Conservation (phyloP, 23 tunicate species). For the Diplosoma virens region DNA sequence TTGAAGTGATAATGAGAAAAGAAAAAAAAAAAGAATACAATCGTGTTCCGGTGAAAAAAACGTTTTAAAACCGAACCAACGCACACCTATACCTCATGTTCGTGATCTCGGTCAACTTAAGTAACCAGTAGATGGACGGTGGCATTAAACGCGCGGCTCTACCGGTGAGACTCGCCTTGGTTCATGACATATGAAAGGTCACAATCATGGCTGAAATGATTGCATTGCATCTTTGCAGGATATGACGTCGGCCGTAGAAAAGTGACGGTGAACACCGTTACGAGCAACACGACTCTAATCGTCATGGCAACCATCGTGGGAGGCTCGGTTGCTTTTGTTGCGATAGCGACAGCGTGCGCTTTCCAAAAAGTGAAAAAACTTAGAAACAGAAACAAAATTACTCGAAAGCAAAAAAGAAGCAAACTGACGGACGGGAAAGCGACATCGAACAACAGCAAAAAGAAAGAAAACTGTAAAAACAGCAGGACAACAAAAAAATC, state of each 20-base stretch:
- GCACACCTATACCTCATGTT: too few species aligned
- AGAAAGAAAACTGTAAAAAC: background rate
- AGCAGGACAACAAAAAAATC: background rate
- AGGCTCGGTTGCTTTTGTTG: conserved; percentile 22
- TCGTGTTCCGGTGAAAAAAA: too few species aligned
- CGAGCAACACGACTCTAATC: conserved; percentile 8
- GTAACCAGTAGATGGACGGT: too few species aligned
- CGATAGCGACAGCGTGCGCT: conserved; percentile 21
- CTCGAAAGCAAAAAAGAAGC: background rate
- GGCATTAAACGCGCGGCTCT: too few species aligned
- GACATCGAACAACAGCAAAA: background rate
- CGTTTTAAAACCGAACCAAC: too few species aligned
- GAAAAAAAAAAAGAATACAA: too few species aligned
- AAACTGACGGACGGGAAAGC: background rate
- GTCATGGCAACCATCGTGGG: conserved; percentile 29
- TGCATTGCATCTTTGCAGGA: background rate
- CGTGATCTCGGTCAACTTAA: too few species aligned
- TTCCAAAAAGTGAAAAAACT: background rate
- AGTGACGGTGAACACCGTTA: background rate
- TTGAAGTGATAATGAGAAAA: too few species aligned
- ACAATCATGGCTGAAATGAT: too few species aligned
- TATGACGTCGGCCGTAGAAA: background rate
- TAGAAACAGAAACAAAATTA: background rate
- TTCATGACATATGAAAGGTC: too few species aligned
- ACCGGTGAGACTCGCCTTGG: too few species aligned